A percentile compares a stretch with the other conserved stretches of the same genome.
phyloP scores from a whole-genome alignment of 1,140 invertebrate genomes.

The Lithobius niger region DNA sequence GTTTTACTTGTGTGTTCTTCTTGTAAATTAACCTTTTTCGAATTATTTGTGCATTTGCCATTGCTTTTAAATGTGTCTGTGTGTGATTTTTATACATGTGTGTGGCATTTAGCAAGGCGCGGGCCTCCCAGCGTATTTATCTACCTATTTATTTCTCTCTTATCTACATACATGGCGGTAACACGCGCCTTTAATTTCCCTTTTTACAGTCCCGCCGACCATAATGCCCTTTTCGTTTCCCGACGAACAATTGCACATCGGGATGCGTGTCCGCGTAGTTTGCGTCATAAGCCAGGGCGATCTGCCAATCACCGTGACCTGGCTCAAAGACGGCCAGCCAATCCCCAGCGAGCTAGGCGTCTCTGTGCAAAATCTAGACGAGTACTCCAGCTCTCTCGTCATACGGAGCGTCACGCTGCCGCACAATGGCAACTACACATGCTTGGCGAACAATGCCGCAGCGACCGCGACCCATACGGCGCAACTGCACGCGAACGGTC shows the following conservation, averaged over 20 bases:
- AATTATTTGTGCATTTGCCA: too few relatives aligned
- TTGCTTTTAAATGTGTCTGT: too few relatives aligned
- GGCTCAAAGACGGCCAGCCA: constrained; percentile 37
- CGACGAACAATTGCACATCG: constrained; percentile 19
- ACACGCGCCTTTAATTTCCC: too few relatives aligned
- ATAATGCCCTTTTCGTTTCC: constrained; percentile 22
- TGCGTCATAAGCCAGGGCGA: constrained; percentile 33
- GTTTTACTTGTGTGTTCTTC: too few relatives aligned
- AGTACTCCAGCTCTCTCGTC: constrained; percentile 21
- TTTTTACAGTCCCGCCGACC: constrained; percentile 22
- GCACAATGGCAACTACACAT: constrained; percentile 24
- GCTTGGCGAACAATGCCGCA: constrained; percentile 19
- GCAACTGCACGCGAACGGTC: constrained; percentile 17
- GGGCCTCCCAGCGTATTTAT: too few relatives aligned
- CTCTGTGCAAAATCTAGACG: constrained; percentile 25
- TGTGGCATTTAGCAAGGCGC: too few relatives aligned
- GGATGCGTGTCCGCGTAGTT: constrained; percentile 26
- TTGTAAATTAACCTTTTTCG: too few relatives aligned
- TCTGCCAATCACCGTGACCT: constrained; percentile 32
- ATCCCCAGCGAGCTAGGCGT: constrained; percentile 23
- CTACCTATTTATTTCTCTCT: too few relatives aligned
- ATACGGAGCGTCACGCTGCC: constrained; percentile 16
- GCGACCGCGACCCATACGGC: constrained; percentile 20
- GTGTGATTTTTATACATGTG: too few relatives aligned
- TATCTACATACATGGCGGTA: too few relatives aligned